Base-by-base conservation (phyloP, 2,888 invertebrate genomes). In the Lithophane socia region DNA sequence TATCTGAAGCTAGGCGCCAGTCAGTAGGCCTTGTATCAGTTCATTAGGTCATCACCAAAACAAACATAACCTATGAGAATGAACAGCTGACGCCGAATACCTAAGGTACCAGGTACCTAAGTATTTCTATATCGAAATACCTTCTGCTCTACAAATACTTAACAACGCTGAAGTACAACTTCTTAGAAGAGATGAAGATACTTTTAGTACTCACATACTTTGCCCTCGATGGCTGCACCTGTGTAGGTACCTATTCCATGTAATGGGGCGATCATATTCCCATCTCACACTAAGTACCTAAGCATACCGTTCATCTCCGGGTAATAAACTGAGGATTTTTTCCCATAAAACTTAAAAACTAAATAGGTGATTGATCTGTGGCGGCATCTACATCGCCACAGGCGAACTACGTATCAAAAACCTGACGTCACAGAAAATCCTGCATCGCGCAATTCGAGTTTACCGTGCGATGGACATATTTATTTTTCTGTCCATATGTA, bases 291-390 rank as follows among this genome's bases (percentile, higher is more conserved):
- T 5, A 58, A 42, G 21, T 18, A 13, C 58, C 24, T 13, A 29
- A 18, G 3, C 9, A 29, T 60, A 29, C 29, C 47, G 16, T 75
- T 75, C 56, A 75, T 58, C 75, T 75, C 47, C 58, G 75, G 16
- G 9, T 10, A 58, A 75, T 24, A 37, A 47, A 47, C 18, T n/a
- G 18, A 29, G 13, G 18, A 58, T 37, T 18, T 13, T 47, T 29
- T 75, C 7, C 16, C 47, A 37, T 3, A 68, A 56, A 52, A 52
- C 8, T 24, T n/a, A 29, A 56, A 56, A 54, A 29, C 21, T 3
- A 44, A 7, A 13, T 18, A n/a, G 44, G 44, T 7, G 44, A 73
- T 73, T 73, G 24, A 73, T 73, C 42, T 29, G 29, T 29, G 29
- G 29, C 29, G 29, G 29, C 29, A 29, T 29, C 29, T 29, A 29